A percentile compares a stretch with the other conserved stretches of the same genome.
Conservation (phyloP, 1,140 invertebrate genomes). For the silkworm (Bombyx mori) region DNA sequence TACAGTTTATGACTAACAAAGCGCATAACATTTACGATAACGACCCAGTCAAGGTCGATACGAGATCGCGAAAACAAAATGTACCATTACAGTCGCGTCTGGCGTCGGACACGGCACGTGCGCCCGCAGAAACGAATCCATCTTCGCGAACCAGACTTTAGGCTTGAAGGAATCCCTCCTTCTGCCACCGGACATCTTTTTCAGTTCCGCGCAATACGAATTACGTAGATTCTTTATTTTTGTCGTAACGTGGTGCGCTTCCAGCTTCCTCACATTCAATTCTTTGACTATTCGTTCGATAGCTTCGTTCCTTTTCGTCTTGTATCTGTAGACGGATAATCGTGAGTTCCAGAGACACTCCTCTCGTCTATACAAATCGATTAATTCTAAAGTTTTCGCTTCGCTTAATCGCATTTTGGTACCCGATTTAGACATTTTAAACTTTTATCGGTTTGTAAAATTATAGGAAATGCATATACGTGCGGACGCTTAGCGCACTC, state of each 20-base stretch:
- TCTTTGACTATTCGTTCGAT: slow-evolving; percentile 25
- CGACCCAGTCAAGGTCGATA: slow-evolving; percentile 9
- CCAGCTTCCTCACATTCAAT: slow-evolving; percentile 35
- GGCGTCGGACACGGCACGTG: slow-evolving; percentile 9
- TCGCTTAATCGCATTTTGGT: slow-evolving; percentile 28
- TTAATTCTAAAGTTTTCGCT: slow-evolving; percentile 29
- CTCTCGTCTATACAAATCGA: slow-evolving; percentile 35
- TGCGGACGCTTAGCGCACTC: too few relatives aligned
- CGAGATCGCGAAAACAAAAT: background rate
- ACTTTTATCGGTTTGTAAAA: too few relatives aligned
- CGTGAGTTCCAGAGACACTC: slow-evolving; percentile 45
- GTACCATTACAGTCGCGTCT: background rate
- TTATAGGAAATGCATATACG: too few relatives aligned
- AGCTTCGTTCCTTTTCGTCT: slow-evolving; percentile 25
- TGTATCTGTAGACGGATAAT: slow-evolving; percentile 29
- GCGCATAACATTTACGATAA: too few relatives aligned
- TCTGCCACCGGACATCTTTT: slow-evolving; percentile 27
- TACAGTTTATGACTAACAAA: too few relatives aligned
- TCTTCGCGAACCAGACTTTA: slow-evolving; percentile 33
- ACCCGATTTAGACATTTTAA: too few relatives aligned
- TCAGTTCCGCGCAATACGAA: slow-evolving; percentile 45
- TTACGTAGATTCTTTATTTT: slow-evolving; percentile 54
- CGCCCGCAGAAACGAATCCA: slow-evolving; percentile 28
- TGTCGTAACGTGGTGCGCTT: slow-evolving; percentile 30
- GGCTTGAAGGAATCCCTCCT: slow-evolving; percentile 20